phyloP scores from a whole-genome alignment of 2,888 invertebrate species.

The Epirrhoe tristata region DNA sequence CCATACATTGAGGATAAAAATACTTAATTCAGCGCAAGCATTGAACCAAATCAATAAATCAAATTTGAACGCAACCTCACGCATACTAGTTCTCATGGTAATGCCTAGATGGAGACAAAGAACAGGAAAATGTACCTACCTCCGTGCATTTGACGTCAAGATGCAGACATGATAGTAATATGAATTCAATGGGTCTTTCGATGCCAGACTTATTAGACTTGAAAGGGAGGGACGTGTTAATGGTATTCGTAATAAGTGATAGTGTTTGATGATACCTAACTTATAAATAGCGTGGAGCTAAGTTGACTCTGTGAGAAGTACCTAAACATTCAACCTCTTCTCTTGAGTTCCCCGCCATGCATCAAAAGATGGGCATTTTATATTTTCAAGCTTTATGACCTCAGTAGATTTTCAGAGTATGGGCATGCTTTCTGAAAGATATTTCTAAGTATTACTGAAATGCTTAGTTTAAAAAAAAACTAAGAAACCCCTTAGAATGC shows the following conservation, averaged over 20 bases:
- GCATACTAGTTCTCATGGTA: slow-evolving; percentile 61
- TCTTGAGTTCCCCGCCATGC: no score
- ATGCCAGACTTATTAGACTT: slow-evolving; percentile 47
- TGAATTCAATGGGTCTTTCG: slow-evolving; percentile 54
- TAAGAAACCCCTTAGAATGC: no score
- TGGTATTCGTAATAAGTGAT: slow-evolving; percentile 29
- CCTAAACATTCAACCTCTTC: no score
- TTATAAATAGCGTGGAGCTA: no score
- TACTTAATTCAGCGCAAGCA: slow-evolving; percentile 58
- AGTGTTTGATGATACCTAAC: no score
- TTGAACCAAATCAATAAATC: slow-evolving; percentile 67
- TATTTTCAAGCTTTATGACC: no score
- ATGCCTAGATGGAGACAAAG: slow-evolving; percentile 62
- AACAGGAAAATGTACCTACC: slow-evolving; percentile 71
- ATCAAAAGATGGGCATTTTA: no score
- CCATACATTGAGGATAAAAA: slow-evolving; percentile 56
- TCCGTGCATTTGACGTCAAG: slow-evolving; percentile 58
- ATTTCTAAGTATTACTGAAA: no score
- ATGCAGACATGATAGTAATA: slow-evolving; percentile 51
- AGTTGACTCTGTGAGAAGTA: no score
- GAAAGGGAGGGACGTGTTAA: slow-evolving; percentile 37
- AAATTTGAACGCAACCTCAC: slow-evolving; percentile 65
- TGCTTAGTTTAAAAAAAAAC: no score
- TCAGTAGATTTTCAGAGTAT: no score
- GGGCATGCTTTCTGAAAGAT: no score